Percentiles rank a stretch among this genome's conserved stretches.
These are phyloP conservation scores for Falco cherrug DNA, from an alignment of 2,797 vertebrate species.

Conservation along the genomic window DNA sequence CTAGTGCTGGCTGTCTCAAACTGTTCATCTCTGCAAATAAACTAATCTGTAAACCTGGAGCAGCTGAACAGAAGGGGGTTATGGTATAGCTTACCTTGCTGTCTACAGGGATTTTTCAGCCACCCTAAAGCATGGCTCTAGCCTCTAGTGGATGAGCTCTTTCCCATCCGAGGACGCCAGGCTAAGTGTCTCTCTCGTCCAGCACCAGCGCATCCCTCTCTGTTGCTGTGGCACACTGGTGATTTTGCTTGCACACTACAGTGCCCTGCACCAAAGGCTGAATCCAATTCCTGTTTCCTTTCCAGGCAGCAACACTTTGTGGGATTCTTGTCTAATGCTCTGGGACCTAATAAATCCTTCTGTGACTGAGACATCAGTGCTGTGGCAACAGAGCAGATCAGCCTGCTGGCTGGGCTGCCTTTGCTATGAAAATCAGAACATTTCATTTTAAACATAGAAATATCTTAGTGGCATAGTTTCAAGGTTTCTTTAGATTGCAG, in stretches of 20 bases:
- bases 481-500: neutral
- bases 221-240: neutral
- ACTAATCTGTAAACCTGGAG: neutral
- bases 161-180: neutral
- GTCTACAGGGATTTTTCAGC: neutral
- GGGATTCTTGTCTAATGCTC: neutral
- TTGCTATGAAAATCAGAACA: neutral
- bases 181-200: neutral
- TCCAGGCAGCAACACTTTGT: neutral
- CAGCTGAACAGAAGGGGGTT: neutral
- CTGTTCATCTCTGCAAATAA: slow-evolving; percentile 18
- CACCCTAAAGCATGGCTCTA: neutral
- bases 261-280: neutral
- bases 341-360: neutral
- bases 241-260: neutral
- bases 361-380: neutral
- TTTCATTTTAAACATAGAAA: neutral
- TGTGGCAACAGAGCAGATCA: neutral
- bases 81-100: neutral
- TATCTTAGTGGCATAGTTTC: neutral
- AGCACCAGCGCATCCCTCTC: neutral
- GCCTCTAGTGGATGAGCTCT: neutral
- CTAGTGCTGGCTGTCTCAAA: slow-evolving; percentile 4
- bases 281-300: neutral
- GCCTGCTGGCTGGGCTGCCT: neutral